phyloP scores from a whole-genome alignment of 1,140 invertebrate genomes.

The Hesperophylax magnus region DNA sequence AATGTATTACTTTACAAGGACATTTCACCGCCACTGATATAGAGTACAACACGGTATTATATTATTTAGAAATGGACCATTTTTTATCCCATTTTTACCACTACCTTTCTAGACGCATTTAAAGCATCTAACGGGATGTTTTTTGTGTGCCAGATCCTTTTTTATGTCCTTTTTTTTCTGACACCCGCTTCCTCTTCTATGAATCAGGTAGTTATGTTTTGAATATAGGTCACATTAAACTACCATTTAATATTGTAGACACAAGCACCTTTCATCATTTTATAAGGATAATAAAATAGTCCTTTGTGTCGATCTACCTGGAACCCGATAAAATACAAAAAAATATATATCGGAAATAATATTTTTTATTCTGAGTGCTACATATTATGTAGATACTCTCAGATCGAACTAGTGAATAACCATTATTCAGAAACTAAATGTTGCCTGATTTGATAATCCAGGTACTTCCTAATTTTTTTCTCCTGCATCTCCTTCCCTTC shows the following conservation, averaged over 20 bases:
- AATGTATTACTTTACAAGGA: neutral
- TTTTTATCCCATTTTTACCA: conserved; percentile 6
- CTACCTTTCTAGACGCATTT: neutral
- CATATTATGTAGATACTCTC: too few species aligned
- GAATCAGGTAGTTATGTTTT: neutral
- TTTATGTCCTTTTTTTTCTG: neutral
- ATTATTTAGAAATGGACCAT: conserved; percentile 19
- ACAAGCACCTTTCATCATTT: neutral
- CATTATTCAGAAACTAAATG: too few species aligned
- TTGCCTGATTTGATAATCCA: too few species aligned
- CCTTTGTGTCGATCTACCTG: conserved; percentile 2
- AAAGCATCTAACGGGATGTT: conserved; percentile 3
- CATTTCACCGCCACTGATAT: too few species aligned
- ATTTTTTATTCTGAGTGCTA: too few species aligned
- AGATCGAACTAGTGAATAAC: too few species aligned
- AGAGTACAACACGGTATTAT: neutral
- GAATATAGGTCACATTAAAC: conserved; percentile 9
- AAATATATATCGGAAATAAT: too few species aligned
- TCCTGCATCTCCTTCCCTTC: too few species aligned
- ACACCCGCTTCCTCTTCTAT: conserved; percentile 8
- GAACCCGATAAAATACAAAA: neutral
- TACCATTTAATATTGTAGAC: neutral
- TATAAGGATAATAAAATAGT: neutral
- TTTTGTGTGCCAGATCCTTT: conserved; percentile 2
- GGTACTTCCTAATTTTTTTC: neutral